phyloP scores from a whole-genome alignment of 1,140 invertebrate genomes.

The Atta colombica region DNA sequence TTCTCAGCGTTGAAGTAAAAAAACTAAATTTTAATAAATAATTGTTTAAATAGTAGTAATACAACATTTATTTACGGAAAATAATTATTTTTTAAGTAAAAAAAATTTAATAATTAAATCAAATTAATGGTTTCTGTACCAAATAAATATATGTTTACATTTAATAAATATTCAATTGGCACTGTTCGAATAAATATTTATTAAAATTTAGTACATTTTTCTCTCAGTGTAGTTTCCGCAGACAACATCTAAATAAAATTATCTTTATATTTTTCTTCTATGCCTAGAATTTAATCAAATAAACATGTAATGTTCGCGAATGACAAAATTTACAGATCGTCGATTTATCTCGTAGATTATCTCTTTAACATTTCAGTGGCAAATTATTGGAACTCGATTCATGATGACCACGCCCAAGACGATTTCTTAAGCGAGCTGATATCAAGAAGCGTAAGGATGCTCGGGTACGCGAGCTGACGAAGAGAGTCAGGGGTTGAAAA shows the following conservation, averaged over 20 bases:
- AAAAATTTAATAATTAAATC: no score
- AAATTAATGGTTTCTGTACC: no score
- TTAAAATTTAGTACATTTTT: no score
- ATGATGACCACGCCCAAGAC: constrained; percentile 68
- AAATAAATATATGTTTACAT: no score
- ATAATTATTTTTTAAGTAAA: no score
- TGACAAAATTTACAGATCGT: neutral
- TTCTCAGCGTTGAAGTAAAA: no score
- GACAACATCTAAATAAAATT: neutral
- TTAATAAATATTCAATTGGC: no score
- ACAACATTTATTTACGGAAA: no score
- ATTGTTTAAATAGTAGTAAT: no score
- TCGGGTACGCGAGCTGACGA: constrained; percentile 54
- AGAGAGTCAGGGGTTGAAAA: constrained; percentile 58
- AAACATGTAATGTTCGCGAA: neutral
- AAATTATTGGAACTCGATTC: constrained; percentile 63
- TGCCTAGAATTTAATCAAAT: neutral
- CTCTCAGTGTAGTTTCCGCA: no score
- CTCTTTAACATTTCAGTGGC: constrained; percentile 14
- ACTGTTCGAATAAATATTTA: no score
- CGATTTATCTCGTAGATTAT: neutral
- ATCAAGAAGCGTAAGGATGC: constrained; percentile 61
- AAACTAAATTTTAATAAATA: no score
- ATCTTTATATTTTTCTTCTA: neutral
- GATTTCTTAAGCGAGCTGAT: constrained; percentile 70